Evolutionary conservation across 2,113 vertebrate species (phyloP), one percentile per base, ranked within the genome.

Genomic region (Struthio camelus): DNA sequence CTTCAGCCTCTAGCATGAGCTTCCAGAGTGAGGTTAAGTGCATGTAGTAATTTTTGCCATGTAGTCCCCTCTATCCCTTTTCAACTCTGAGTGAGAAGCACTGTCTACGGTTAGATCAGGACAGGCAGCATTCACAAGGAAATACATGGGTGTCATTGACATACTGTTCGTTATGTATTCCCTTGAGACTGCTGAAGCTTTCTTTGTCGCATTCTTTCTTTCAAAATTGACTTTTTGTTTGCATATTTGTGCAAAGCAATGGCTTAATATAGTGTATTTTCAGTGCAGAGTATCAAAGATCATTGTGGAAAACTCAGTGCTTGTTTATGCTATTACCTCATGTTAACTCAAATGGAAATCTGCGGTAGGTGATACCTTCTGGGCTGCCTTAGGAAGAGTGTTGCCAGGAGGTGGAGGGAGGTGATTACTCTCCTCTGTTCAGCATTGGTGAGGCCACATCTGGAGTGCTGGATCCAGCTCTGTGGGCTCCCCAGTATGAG

Each of bases 11-110:
- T 0, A 25, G 0, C 23, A 18, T 38, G 64, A 81, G 14, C 3
- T 59, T 40, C 17, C 38, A 23, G 32, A 67, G n/a, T n/a, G 42
- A 87, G 38, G 80, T 12, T n/a, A 61, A 30, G 3, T 70, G n/a
- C 1, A 11, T 34, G 27, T 11, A 51, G 4, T 23, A 23, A 5
- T 24, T 64, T 11, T 2, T 70, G 36, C 5, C 8, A 10, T 25
- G 17, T 10, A 36, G 24, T 34, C 5, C 4, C 2, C 8, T 72
- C 22, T n/a, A 24, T 6, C 3, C 0, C 0, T n/a, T 73, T 78
- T 54, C 65, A 64, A 9, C 14, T 24, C 44, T 15, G 25, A 11
- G 18, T 67, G 8, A 71, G 12, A 40, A 28, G 6, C 18, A 6
- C 5, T 46, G 15, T 23, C 61, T 71, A 27, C 5, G 27, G 4